Evolutionary conservation across 2,888 invertebrate species (phyloP), one percentile per base, ranked within the genome.

Genomic region (Synanthedon myopaeformis): DNA sequence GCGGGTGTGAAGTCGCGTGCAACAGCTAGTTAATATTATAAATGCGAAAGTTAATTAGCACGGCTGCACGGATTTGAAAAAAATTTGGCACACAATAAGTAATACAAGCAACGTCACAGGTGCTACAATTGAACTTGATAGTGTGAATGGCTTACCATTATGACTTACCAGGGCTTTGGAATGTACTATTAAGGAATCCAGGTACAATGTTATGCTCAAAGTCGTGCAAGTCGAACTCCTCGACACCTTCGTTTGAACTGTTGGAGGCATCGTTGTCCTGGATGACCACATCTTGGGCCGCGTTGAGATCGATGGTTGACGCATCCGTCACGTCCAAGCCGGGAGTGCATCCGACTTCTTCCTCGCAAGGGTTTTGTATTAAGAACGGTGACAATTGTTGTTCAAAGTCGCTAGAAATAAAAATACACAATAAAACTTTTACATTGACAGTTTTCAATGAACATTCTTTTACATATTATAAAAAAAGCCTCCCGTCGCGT

Each of bases 351-450:
- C 59, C 59, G 0, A 66, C 61, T 42, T 82, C 82, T 42, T 83
- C 85, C 58, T 84, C 79, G 60, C 81, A 81, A 0, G 83, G 75
- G 66, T 85, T 85, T 56, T 85, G 87, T 54, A 87, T 87, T 52
- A 87, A 77, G 71, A 85, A 80, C 8, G 91, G 91, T 3, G 90
- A 90, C 41, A 90, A 70, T 60, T 90, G 88, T 58, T 90, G 90
- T 60, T 91, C 91, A 71, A 87, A 85, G 66, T 88, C 85, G 55
- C 86, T 86, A 69, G 35, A 35, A 35, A 35, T 35, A 35, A 35
- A 35, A 10, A 35, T 10, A 35, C 35, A 35, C 28, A 1, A 6
- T 35, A 8, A 35, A 35, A 35, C 8, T 10, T 35, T 35, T 35
- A 10, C 10, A 8, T 2, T 35, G 8, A 35, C 10, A 35, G 35